A percentile compares a stretch with the other conserved stretches of the same genome.
phyloP scores from a whole-genome alignment of 1,140 invertebrate species.

The Notospermus geniculatus region DNA sequence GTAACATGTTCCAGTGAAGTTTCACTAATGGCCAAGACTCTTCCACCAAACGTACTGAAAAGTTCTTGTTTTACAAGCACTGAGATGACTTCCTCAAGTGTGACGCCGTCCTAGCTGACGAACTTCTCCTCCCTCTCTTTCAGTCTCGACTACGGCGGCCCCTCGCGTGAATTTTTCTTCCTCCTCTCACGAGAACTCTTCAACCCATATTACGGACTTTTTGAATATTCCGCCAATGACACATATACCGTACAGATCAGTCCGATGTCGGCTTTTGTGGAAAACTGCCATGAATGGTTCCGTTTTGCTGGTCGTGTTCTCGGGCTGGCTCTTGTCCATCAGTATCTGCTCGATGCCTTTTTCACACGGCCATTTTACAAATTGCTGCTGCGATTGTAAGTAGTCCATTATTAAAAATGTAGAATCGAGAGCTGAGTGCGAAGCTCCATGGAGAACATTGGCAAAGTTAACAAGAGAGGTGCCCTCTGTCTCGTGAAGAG shows the following conservation, averaged over 20 bases:
- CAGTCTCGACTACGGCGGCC: slow-evolving; percentile 90
- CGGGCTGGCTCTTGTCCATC: slow-evolving; percentile 90
- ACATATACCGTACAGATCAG: slow-evolving; percentile 97
- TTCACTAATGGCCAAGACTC: no score
- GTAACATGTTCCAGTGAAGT: no score
- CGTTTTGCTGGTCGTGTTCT: slow-evolving; percentile 91
- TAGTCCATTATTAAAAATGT: slow-evolving; percentile 23
- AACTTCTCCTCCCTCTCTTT: no score
- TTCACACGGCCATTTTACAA: slow-evolving; percentile 97
- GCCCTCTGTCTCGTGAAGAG: no score
- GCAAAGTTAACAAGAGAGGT: no score
- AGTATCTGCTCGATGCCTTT: slow-evolving; percentile 94
- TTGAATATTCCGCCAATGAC: slow-evolving; percentile 97
- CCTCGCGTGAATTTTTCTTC: slow-evolving; percentile 95
- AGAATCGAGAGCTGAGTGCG: no score
- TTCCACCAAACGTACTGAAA: no score
- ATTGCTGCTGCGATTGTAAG: slow-evolving; percentile 79
- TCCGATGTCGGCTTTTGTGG: slow-evolving; percentile 96
- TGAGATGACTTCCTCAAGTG: no score
- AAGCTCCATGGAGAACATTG: no score
- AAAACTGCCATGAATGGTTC: slow-evolving; percentile 97
- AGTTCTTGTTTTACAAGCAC: no score
- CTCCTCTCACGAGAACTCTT: slow-evolving; percentile 92
- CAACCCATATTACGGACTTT: slow-evolving; percentile 97
- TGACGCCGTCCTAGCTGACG: no score